Evolutionary conservation across 2,797 vertebrate species (phyloP), one percentile per base, ranked within the genome.

Genomic region (Chrosomus eos): DNA sequence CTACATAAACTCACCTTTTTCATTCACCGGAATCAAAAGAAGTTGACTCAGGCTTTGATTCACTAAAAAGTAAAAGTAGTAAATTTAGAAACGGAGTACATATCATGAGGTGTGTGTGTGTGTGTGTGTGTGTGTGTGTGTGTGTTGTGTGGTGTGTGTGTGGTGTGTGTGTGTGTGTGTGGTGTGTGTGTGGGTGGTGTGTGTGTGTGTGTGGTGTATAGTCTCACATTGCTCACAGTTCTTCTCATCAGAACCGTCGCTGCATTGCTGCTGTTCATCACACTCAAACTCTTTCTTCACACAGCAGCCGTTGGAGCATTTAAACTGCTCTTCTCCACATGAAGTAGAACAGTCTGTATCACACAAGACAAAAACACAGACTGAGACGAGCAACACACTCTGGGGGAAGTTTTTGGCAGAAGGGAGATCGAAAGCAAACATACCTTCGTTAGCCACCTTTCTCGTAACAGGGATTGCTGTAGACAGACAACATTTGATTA

Each of bases 251-350:
- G 96, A 94, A 23, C 88, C 91, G 4, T 97, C 94, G 0, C 31
- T 86, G 89, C 98, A 99, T 68, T 99, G 96, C 0, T 3, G 6
- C n/a, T 90, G 89, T 3, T 93, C 94, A 23, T 99, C 98, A 85
- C 98, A 99, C 90, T 98, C 96, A 89, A 96, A 89, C 86, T 89
- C 93, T 60, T 89, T 89, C 48, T 98, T 93, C 51, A 99, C 90
- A 87, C 98, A 99, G 93, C 98, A 99, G 86, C 91, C 90, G 4
- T 91, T 90, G 1, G 66, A 66, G 70, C 98, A 99, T 83, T 13
- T 92, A 91, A 98, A 95, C 92, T 95, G 93, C 19, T 80, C 86
- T 1, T 89, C 7, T 6, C 43, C 75, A 88, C 98, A 99, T 0
- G 75, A 11, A 1, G 87, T 84, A 0, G 87, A 91, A 88, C 97